phyloP scores from a whole-genome alignment of 2,797 vertebrate genomes.

The Protosalanx chinensis region DNA sequence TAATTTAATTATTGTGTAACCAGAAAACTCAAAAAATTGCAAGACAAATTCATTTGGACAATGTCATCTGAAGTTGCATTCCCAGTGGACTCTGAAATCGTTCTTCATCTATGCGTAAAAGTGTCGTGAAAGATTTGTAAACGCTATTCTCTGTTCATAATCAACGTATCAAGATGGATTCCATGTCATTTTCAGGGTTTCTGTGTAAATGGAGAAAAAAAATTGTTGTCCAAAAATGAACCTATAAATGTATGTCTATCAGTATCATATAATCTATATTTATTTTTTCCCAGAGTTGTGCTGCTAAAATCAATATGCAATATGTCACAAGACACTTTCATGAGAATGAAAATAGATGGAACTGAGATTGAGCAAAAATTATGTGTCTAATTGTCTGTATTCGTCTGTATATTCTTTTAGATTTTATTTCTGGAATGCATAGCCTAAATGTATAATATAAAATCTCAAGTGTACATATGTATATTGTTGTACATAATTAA shows the following conservation, averaged over 20 bases:
- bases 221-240: conserved; percentile 17
- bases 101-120: conserved; percentile 50
- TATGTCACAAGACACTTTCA: conserved; percentile 51
- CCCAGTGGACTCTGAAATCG: conserved; percentile 28
- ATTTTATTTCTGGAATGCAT: conserved; percentile 72
- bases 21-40: conserved; percentile 59
- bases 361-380: conserved; percentile 26
- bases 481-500: conserved; percentile 80
- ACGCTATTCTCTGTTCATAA: conserved; percentile 66
- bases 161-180: conserved; percentile 52
- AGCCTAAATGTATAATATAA: conserved; percentile 66
- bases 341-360: conserved; percentile 40
- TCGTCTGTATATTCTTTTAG: conserved; percentile 53
- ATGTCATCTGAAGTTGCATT: conserved; percentile 46
- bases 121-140: conserved; percentile 66
- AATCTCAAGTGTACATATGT: conserved; percentile 69
- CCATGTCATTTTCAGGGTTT: conserved; percentile 31
- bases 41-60: conserved; percentile 26
- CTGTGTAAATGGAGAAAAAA: conserved; percentile 38
- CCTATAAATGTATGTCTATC: conserved; percentile 46
- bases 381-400: conserved; percentile 60
- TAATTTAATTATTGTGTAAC: conserved; percentile 70
- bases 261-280: conserved; percentile 41
- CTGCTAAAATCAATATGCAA: conserved; percentile 74
- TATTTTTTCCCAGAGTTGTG: conserved; percentile 63